Base-by-base conservation (phyloP, 2,113 vertebrate genomes). In the Columba livia region DNA sequence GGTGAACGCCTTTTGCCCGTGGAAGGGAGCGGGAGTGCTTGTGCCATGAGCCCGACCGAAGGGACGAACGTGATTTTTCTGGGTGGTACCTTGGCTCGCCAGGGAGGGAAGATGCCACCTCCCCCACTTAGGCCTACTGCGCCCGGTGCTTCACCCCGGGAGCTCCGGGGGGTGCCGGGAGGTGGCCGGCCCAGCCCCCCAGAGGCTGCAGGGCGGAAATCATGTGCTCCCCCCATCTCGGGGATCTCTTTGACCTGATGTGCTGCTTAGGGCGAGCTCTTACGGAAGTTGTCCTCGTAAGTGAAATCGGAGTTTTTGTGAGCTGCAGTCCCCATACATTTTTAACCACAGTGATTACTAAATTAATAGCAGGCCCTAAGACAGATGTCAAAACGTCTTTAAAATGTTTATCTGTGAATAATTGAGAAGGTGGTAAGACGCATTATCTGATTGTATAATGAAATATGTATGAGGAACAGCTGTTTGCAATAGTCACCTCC, bases 391-490 rank as follows among this genome's bases (percentile, higher is more conserved):
- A 98, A 99, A 98, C 98, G 98, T 98, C 98, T 98, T 98, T 97
- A 98, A 98, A 98, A 98, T 99, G 98, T 99, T 99, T 98, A 98
- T 98, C 98, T 98, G 98, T 98, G 98, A 98, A 98, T 99, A 98
- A 98, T 97, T 98, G 98, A 98, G 98, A 98, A 98, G 97, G 97
- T 97, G 98, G 98, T 96, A 96, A 98, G 97, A 97, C 97, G 98
- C 98, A 98, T 99, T 99, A 99, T 99, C 98, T 98, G 97, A 97
- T 98, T 97, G 96, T 98, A 88, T 96, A 96, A 99, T 99, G 98
- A 99, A 99, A 99, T 98, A 99, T 99, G 98, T 97, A 99, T 99
- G 98, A 98, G 98, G 96, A 98, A 98, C 99, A 99, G 99, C 98
- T 99, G 99, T 97, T 98, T 96, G 97, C 95, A 96, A 96, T 96